Conservation (phyloP, 2,888 invertebrate genomes). For the Lepetodrilus schrolli region DNA sequence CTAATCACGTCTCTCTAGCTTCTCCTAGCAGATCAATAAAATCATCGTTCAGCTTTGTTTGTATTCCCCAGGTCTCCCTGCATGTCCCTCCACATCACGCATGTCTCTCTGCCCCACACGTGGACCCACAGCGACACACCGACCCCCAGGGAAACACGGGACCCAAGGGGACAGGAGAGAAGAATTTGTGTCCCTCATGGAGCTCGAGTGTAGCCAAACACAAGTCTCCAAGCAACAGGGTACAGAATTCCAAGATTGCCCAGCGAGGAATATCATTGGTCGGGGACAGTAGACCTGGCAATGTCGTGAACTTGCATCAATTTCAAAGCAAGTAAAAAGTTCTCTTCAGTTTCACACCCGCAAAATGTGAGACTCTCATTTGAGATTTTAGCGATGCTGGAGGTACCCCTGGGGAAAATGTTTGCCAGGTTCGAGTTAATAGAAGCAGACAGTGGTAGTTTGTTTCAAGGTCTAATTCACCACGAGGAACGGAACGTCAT, state of each 20-base stretch:
- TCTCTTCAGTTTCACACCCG: constrained; percentile 3
- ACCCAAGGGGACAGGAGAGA: background rate
- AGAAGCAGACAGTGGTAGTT: no score
- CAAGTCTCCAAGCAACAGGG: background rate
- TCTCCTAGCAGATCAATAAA: background rate
- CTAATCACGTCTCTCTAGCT: background rate
- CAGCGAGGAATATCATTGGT: background rate
- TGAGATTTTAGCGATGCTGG: no score
- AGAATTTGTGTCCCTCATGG: background rate
- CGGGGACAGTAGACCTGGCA: no score
- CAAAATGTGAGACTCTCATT: background rate
- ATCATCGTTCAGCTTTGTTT: background rate
- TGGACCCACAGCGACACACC: no score
- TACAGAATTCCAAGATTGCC: background rate
- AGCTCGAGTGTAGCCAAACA: constrained; percentile 13
- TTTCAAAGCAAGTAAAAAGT: background rate
- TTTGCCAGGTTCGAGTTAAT: no score
- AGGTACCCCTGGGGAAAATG: no score
- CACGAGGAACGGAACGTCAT: no score
- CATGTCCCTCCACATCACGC: no score
- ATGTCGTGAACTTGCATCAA: no score
- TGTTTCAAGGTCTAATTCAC: no score
- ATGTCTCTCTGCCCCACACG: no score
- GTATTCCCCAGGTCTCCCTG: constrained; percentile 8
- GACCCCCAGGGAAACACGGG: background rate